Evolutionary conservation across 1,140 invertebrate genomes (phyloP), one percentile per base, ranked within the genome.

Genomic region (Arion vulgaris): DNA sequence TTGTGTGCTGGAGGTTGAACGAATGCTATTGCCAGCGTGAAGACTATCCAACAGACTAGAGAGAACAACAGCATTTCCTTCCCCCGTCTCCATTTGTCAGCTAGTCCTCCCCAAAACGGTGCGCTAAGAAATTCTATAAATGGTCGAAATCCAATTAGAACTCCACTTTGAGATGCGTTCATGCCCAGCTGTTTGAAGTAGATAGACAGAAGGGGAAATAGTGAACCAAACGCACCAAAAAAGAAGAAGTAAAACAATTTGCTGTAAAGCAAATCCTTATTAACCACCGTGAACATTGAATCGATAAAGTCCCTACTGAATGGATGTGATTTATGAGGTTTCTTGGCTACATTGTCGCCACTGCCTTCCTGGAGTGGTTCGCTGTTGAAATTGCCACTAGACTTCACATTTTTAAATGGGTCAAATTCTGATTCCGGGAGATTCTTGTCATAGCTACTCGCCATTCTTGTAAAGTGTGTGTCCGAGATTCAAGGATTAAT

Each of bases 121-220:
- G 97, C 97, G 62, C 97, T 96, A n/a, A 98, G 93, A 91, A 99
- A 99, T 92, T 99, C 98, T 7, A 99, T 96, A 88, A 99, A 98
- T 0, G 98, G 98, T 84, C 98, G 94, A 62, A 92, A 92, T 19
- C 92, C 91, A 39, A 92, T 92, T 0, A 98, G 94, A 39, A 98
- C 94, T 26, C 98, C 98, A 88, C 97, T 97, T 91, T 99, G 98
- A 9, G 95, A 95, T 0, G 98, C 96, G 92, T 98, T 98, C 97
- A 99, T 98, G 13, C 97, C 98, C 95, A 99, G 96, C 93, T 99
- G 97, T 87, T 95, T 99, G 94, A 99, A 99, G 92, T 99, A 99
- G 34, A 99, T 97, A 34, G 97, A 98, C 95, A 99, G 97, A 39
- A 99, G 93, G 0, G 98, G 98, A 90, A 99, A 99, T 0, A 99